A percentile compares a stretch with the other conserved stretches of the same genome.
phyloP scores from a whole-genome alignment of 2,797 vertebrate species.

The Phaenicophaeus curvirostris region DNA sequence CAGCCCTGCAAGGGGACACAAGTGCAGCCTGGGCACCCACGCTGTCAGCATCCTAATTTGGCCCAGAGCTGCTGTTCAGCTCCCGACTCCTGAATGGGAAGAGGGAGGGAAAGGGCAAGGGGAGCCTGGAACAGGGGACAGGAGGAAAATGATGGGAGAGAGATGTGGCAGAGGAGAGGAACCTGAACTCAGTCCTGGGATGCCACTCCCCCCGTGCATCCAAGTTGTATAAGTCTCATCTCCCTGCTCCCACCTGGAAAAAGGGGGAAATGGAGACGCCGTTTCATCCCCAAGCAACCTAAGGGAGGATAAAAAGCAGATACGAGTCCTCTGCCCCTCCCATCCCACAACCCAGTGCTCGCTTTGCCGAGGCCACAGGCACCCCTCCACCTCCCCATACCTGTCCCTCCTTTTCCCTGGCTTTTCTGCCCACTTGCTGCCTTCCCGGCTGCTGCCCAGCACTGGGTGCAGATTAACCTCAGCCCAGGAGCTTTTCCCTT shows the following conservation, averaged over 20 bases:
- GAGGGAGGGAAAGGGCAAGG: too few relatives aligned
- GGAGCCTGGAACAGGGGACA: background rate
- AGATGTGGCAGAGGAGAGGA: background rate
- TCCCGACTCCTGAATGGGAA: too few relatives aligned
- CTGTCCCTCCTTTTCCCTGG: background rate
- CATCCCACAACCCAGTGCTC: background rate
- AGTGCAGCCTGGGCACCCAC: too few relatives aligned
- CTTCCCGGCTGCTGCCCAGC: background rate
- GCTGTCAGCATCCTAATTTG: too few relatives aligned
- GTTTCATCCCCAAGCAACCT: background rate
- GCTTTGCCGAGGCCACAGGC: background rate
- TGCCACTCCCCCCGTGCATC: background rate
- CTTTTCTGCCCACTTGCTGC: background rate
- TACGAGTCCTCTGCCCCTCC: background rate
- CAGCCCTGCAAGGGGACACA: background rate
- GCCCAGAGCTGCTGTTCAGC: too few relatives aligned
- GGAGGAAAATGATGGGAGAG: background rate
- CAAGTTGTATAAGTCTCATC: background rate
- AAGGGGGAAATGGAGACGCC: background rate
- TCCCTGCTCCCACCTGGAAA: background rate
- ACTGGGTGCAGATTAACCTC: background rate
- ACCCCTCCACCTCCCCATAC: background rate
- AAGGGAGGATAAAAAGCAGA: background rate
- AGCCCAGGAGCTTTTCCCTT: rapidly evolving
- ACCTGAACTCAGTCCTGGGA: background rate